Evolutionary conservation across 2,888 invertebrate genomes (phyloP).

Genomic region (Rhingia campestris): DNA sequence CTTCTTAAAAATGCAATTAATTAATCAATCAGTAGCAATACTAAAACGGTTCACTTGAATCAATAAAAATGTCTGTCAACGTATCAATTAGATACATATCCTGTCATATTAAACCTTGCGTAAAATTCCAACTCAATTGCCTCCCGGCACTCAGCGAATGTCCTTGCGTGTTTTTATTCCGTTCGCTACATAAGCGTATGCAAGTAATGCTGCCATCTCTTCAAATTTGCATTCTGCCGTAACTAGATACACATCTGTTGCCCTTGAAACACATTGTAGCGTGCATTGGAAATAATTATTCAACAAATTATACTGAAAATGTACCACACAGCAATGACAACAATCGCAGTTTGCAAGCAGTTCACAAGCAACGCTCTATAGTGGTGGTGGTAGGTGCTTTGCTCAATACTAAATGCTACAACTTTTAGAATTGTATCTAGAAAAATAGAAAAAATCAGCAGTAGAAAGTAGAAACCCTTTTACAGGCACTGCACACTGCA

Average conservation of each 20-base stretch:
- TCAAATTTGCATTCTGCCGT: neutral
- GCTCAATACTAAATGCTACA: neutral
- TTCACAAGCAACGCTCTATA: neutral
- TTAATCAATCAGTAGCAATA: no score
- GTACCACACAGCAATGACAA: conserved; percentile 7
- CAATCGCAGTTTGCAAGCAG: neutral
- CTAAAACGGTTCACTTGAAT: no score
- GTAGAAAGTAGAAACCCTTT: no score
- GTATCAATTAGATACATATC: neutral
- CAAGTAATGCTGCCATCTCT: neutral
- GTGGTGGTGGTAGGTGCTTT: conserved; percentile 4
- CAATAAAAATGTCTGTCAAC: neutral
- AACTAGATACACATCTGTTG: conserved; percentile 15
- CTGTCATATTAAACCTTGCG: neutral
- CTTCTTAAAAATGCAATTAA: no score
- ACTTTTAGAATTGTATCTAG: conserved; percentile 8
- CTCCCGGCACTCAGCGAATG: neutral
- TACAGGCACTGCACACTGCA: neutral
- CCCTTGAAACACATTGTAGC: conserved; percentile 14
- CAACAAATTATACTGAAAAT: conserved; percentile 36
- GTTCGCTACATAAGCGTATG: no score
- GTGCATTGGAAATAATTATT: conserved; percentile 27
- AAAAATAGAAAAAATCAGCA: no score
- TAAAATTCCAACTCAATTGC: no score
- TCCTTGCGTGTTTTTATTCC: neutral